phyloP scores from a whole-genome alignment of 2,888 invertebrate genomes.

The Stictocephala bisonia region DNA sequence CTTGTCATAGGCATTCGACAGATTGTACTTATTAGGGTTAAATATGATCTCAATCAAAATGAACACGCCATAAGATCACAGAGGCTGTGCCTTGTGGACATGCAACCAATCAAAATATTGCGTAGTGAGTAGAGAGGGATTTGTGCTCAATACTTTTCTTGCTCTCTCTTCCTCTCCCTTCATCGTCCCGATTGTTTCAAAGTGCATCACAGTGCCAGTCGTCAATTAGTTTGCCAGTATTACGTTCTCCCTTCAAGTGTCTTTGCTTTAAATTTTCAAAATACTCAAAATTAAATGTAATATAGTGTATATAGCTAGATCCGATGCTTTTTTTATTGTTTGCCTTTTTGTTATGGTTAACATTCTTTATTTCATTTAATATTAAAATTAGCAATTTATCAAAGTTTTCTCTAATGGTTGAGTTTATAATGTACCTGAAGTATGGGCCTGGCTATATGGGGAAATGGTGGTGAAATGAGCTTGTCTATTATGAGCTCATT shows the following conservation, averaged over 20 bases:
- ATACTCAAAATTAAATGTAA: conserved; percentile 17
- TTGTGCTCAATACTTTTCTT: conserved; percentile 25
- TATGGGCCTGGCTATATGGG: not conserved
- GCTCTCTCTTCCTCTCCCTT: not conserved
- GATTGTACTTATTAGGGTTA: conserved; percentile 32
- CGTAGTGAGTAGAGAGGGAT: conserved; percentile 11
- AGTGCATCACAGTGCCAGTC: not conserved
- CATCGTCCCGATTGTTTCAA: too few relatives aligned
- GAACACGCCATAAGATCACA: conserved; percentile 15
- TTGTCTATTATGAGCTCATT: not conserved
- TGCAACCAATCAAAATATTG: conserved; percentile 19
- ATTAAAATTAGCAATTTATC: conserved; percentile 11
- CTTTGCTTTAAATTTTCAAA: conserved; percentile 1
- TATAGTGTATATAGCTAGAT: conserved; percentile 20
- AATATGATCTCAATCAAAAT: conserved; percentile 38
- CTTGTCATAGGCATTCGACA: conserved; percentile 15
- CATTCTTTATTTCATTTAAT: conserved; percentile 9
- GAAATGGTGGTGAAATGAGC: not conserved
- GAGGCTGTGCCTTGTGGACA: not conserved
- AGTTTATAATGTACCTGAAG: conserved; percentile 30
- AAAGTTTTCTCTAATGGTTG: conserved; percentile 6
- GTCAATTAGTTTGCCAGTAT: conserved; percentile 9
- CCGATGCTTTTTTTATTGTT: conserved; percentile 21
- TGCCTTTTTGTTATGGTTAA: not conserved
- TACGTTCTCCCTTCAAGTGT: not conserved